Conservation (phyloP, 2,888 invertebrate species). For the Limenitis camilla region DNA sequence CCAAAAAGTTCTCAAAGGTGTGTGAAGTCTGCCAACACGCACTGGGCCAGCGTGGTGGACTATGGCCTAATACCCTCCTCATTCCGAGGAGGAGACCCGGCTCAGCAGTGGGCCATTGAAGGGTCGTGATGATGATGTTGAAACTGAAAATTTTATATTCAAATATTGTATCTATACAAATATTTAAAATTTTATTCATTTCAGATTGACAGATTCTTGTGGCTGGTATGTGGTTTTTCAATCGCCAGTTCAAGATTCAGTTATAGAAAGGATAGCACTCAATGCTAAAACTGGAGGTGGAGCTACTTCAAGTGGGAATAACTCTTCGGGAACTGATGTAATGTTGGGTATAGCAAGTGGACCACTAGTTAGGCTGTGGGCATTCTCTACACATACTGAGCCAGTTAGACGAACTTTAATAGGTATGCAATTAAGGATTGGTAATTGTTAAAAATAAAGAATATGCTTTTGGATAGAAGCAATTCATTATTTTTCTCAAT, state of each 20-base stretch:
- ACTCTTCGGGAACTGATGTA: constrained; percentile 56
- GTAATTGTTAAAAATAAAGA: too few relatives aligned
- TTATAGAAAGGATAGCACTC: constrained; percentile 93
- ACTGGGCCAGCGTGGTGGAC: too few relatives aligned
- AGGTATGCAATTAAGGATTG: too few relatives aligned
- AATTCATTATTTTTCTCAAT: background rate
- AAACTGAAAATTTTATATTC: too few relatives aligned
- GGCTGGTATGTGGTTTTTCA: constrained; percentile 98
- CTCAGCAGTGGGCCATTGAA: too few relatives aligned
- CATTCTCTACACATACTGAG: constrained; percentile 67
- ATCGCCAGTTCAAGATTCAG: constrained; percentile 91
- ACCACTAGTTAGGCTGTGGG: constrained; percentile 63
- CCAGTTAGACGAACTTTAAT: constrained; percentile 65
- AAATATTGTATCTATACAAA: background rate
- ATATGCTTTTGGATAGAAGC: too few relatives aligned
- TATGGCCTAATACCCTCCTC: too few relatives aligned
- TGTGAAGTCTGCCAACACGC: too few relatives aligned
- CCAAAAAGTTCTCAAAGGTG: too few relatives aligned
- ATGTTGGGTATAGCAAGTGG: constrained; percentile 69
- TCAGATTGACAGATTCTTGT: constrained; percentile 92
- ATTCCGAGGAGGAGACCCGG: too few relatives aligned
- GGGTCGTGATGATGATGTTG: too few relatives aligned
- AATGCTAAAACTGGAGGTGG: constrained; percentile 77
- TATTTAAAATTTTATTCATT: constrained; percentile 9
- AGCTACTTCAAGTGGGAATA: constrained; percentile 51